A percentile compares a stretch with the other conserved stretches of the same genome.
Conservation (phyloP, 92 coral and sea anemone species). For the Paramuricea clavata region DNA sequence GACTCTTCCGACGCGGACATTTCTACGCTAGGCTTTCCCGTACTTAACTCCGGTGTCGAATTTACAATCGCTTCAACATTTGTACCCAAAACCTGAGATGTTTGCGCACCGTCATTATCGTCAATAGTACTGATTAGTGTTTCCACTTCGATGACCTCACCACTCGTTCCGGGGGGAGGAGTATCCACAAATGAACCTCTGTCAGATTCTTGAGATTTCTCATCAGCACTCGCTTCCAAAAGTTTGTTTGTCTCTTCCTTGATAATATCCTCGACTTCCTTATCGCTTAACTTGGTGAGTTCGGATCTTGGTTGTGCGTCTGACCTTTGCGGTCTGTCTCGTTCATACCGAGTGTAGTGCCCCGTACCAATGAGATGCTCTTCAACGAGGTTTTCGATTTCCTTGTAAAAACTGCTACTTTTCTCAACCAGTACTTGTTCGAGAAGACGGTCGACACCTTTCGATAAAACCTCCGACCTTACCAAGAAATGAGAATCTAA, state of each 20-base stretch:
- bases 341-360: slow-evolving; percentile 43
- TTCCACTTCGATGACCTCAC: neutral
- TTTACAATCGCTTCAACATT: neutral
- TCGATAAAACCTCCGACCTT: slow-evolving; percentile 90
- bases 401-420: slow-evolving; percentile 81
- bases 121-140: neutral
- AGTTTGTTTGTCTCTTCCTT: slow-evolving; percentile 35
- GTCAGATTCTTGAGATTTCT: slow-evolving; percentile 22
- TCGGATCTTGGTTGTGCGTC: slow-evolving; percentile 12
- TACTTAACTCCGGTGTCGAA: neutral
- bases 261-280: slow-evolving; percentile 40
- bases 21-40: neutral
- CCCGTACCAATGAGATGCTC: slow-evolving; percentile 80
- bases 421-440: slow-evolving; percentile 85
- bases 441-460: slow-evolving; percentile 89
- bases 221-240: slow-evolving; percentile 28
- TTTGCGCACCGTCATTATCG: neutral
- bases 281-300: slow-evolving; percentile 38
- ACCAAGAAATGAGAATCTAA: neutral
- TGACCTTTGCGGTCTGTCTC: neutral
- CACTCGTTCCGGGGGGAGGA: neutral
- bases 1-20: neutral
- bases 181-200: neutral
- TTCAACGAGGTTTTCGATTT: slow-evolving; percentile 93
- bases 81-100: neutral